These are phyloP conservation scores for Misgurnus anguillicaudatus DNA, from an alignment of 2,113 vertebrate species.

Conservation along the genomic window DNA sequence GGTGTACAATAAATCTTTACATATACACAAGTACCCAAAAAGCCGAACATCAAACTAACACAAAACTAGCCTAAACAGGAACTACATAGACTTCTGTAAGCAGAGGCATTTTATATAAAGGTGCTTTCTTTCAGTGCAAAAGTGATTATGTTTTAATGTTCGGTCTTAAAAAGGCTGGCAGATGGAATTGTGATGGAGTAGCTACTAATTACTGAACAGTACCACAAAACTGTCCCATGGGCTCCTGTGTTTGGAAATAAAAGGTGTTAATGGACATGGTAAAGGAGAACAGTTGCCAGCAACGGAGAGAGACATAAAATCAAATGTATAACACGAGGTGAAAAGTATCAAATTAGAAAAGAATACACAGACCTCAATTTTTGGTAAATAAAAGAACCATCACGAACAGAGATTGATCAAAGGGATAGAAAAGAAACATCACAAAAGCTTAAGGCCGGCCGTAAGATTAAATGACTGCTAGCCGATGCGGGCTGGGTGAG, in stretches of 20 bases:
- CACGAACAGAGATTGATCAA: not conserved
- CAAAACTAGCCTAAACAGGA: not conserved
- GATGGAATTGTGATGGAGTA: not conserved
- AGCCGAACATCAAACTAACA: no score
- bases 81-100: not conserved
- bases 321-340: not conserved
- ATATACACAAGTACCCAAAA: no score
- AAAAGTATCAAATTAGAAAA: not conserved
- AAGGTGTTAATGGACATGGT: conserved; percentile 7
- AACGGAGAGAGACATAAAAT: not conserved
- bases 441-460: not conserved
- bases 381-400: not conserved
- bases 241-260: not conserved
- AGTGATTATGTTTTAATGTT: conserved; percentile 33
- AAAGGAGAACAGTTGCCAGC: not conserved
- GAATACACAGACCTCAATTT: not conserved
- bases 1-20: no score
- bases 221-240: conserved; percentile 1
- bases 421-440: not conserved
- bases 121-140: conserved; percentile 8
- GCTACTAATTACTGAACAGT: conserved; percentile 6
- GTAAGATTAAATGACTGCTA: not conserved
- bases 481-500: not conserved
- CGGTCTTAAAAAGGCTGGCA: conserved; percentile 1
- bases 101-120: not conserved